Evolutionary conservation across 2,797 vertebrate genomes (phyloP), one percentile per base, ranked within the genome.

Genomic region (Parauchenoglanis ngamensis): DNA sequence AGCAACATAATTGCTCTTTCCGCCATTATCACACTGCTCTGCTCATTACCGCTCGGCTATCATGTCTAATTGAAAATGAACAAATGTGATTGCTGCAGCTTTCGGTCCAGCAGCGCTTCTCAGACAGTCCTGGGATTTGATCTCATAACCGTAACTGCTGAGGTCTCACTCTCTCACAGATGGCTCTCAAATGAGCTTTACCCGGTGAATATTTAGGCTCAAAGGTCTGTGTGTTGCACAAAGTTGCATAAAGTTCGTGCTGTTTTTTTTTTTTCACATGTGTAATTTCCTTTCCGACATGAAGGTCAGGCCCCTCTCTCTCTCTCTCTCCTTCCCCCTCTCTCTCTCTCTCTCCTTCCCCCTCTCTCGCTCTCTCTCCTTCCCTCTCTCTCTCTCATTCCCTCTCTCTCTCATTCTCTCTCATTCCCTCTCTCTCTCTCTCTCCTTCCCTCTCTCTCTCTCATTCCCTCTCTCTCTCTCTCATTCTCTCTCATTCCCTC

Each of bases 241-340:
- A 70, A 80, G 40, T 52, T 75, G 68, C 67, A 11, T 49, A 73
- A 70, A 80, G 17, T 52, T 67, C 73, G 21, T 46, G 23, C 25
- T 12, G 7, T 5, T 3, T 25, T n/a, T 75, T 65, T 57, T 68
- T 25, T 46, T 40, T 54, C 23, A 54, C n/a, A 54, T 56, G n/a
- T 75, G n/a, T 83, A 35, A 61, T 82, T 52, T 82, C 54, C 40
- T 63, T 52, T 63, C 56, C 63, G 85, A 82, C 78, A 59, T 31
- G 67, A 86, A 28, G 40, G 54, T 72, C 56, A 59, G n/a, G 17
- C 52, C 21, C 21, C 13, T 40, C 31, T 86, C 61, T 44, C 40
- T 67, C 80, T 68, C 28, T 73, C 49, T 73, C 83, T 59, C 49
- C 25, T 28, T 57, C 28, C 17, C 54, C 35, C n/a, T 49, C 23